These are phyloP conservation scores for Eupithecia exiguata DNA, from an alignment of 2,888 invertebrate species.

Conservation along the genomic window DNA sequence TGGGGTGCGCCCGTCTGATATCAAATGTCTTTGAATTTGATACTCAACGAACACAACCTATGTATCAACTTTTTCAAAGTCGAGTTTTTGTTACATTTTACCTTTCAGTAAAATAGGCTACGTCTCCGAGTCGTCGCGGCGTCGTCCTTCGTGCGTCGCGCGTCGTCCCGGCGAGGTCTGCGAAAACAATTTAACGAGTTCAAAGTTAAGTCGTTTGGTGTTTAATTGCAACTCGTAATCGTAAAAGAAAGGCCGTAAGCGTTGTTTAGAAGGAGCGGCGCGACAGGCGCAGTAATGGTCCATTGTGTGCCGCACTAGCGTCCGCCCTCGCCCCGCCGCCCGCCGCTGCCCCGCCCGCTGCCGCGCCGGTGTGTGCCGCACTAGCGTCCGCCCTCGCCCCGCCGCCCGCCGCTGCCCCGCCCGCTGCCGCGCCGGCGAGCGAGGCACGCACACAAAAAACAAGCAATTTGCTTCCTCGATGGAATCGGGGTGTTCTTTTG, in stretches of 20 bases:
- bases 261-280: constrained; percentile 50
- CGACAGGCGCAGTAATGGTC: constrained; percentile 36
- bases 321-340: too few species aligned
- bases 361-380: too few species aligned
- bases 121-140: background rate
- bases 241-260: constrained; percentile 60
- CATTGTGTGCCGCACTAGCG: constrained; percentile 21
- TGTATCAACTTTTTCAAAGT: background rate
- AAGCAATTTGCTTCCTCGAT: constrained; percentile 57
- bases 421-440: background rate
- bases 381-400: background rate
- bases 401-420: background rate
- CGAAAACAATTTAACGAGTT: constrained; percentile 53
- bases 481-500: constrained; percentile 60
- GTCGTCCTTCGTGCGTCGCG: background rate
- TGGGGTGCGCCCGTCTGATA: background rate
- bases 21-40: background rate
- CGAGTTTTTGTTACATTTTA: background rate
- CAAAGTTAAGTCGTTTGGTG: constrained; percentile 56
- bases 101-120: background rate
- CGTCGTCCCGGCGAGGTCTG: constrained; percentile 26
- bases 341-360: background rate
- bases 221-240: constrained; percentile 61
- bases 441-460: constrained; percentile 58
- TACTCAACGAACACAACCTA: background rate